These are phyloP conservation scores for Mobula birostris DNA, from an alignment of 2,113 vertebrate genomes.

Conservation along the genomic window DNA sequence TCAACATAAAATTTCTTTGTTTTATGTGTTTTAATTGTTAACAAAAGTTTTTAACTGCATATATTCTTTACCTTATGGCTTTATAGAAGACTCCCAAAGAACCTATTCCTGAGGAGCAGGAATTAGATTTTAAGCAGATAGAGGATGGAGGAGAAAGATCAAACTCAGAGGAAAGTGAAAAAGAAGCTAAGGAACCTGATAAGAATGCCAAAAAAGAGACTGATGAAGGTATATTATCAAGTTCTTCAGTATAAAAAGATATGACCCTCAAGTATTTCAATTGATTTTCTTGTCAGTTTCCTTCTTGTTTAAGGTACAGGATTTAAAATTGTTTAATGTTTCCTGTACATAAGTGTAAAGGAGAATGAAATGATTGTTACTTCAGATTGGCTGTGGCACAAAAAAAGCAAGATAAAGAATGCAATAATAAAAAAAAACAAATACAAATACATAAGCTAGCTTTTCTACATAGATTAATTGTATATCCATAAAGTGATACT, in stretches of 20 bases:
- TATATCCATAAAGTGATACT: too few species aligned
- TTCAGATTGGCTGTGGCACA: too few species aligned
- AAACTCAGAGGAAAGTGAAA: conserved; percentile 75
- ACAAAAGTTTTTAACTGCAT: background rate
- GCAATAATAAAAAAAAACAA: too few species aligned
- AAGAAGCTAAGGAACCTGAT: conserved; percentile 80
- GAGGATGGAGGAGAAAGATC: conserved; percentile 79
- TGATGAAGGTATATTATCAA: conserved; percentile 43
- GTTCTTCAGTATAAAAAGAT: background rate
- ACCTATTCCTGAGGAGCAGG: conserved; percentile 88
- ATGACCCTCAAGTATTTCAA: background rate
- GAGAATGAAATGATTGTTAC: too few species aligned
- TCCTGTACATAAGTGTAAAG: too few species aligned
- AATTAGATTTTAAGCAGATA: conserved; percentile 84
- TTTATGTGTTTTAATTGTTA: background rate
- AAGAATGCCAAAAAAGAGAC: conserved; percentile 59
- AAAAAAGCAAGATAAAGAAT: too few species aligned
- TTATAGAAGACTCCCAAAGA: conserved; percentile 87
- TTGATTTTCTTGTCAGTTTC: background rate
- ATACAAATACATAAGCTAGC: too few species aligned
- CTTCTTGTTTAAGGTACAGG: background rate
- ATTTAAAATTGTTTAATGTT: too few species aligned
- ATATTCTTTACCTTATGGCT: background rate
- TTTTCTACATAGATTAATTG: too few species aligned
- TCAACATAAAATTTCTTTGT: background rate